Conservation (phyloP, 2,797 vertebrate species). For the Erithacus rubecula region DNA sequence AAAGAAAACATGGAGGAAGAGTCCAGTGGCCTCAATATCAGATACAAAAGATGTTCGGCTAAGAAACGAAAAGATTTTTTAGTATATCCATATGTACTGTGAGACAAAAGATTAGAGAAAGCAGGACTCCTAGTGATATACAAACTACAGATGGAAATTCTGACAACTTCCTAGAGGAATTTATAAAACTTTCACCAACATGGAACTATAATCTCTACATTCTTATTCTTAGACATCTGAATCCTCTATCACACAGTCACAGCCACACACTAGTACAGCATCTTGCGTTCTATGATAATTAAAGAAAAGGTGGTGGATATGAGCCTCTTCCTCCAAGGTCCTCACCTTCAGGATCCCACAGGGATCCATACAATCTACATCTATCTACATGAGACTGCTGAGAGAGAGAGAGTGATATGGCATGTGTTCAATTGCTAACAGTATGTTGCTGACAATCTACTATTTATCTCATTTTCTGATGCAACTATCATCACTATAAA, state of each 20-base stretch:
- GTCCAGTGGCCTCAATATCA: neutral
- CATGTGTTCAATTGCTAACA: constrained; percentile 61
- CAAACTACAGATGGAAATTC: constrained; percentile 12
- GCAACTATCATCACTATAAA: constrained; percentile 70
- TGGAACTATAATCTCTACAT: neutral
- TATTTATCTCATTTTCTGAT: constrained; percentile 71
- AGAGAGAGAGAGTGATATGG: constrained; percentile 62
- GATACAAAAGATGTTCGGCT: neutral
- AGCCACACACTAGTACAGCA: neutral
- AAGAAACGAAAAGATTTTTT: neutral
- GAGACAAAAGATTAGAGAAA: neutral
- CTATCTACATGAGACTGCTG: constrained; percentile 47
- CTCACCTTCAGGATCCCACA: constrained; percentile 29
- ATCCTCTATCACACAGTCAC: neutral
- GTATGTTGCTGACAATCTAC: constrained; percentile 68
- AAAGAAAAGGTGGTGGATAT: neutral
- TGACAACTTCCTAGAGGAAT: neutral
- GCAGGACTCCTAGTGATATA: neutral
- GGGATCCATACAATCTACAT: constrained; percentile 12
- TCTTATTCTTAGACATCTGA: neutral
- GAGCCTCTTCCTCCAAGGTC: neutral
- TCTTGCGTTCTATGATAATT: neutral
- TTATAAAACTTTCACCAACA: neutral
- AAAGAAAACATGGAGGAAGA: neutral
- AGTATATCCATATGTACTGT: neutral